phyloP scores from a whole-genome alignment of 1,140 invertebrate species.

The Drosophila virilis region DNA sequence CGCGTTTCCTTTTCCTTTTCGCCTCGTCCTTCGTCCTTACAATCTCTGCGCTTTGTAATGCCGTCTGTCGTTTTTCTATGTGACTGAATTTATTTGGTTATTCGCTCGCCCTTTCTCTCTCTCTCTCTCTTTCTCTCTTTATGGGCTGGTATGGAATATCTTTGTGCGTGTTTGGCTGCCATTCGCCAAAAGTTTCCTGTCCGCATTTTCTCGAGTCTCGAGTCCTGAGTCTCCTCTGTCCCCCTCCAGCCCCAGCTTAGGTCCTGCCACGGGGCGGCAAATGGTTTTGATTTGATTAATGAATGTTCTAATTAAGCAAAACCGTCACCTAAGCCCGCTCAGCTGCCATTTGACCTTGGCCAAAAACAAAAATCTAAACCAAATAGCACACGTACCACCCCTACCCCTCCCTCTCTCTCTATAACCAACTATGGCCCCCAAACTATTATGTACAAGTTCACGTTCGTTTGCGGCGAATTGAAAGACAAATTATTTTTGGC shows the following conservation, averaged over 20 bases:
- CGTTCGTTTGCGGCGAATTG: slow-evolving; percentile 54
- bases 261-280: slow-evolving; percentile 69
- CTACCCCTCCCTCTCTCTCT: background rate
- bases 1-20: slow-evolving; percentile 53
- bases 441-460: slow-evolving; percentile 5
- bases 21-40: slow-evolving; percentile 35
- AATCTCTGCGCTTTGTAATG: slow-evolving; percentile 80
- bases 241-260: slow-evolving; percentile 13
- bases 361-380: slow-evolving; percentile 62
- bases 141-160: slow-evolving; percentile 9
- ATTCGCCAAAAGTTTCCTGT: slow-evolving; percentile 74
- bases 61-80: slow-evolving; percentile 80
- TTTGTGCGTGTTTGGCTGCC: slow-evolving; percentile 72
- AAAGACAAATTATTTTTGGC: slow-evolving; percentile 79
- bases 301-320: slow-evolving; percentile 84
- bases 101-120: slow-evolving; percentile 10
- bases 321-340: slow-evolving; percentile 75
- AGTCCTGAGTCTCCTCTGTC: slow-evolving; percentile 22
- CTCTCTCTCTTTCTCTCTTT: slow-evolving; percentile 12
- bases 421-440: slow-evolving; percentile 6
- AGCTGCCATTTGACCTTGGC: slow-evolving; percentile 73
- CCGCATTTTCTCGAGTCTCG: slow-evolving; percentile 39
- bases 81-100: slow-evolving; percentile 78
- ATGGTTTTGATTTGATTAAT: slow-evolving; percentile 84
- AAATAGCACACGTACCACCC: background rate